Evolutionary conservation across 2,888 invertebrate genomes (phyloP).

Genomic region (Dendrolimus pini): DNA sequence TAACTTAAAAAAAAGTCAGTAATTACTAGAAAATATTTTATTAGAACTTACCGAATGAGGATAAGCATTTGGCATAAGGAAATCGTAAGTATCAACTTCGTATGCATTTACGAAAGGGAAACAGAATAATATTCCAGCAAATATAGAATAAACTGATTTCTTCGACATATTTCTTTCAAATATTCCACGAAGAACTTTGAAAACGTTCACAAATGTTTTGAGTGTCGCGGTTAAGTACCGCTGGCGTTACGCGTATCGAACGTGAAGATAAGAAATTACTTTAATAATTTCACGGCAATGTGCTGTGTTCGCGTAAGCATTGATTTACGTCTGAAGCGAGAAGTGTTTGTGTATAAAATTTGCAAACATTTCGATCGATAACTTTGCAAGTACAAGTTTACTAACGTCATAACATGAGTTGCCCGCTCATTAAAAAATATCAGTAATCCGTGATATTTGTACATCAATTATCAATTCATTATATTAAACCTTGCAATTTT

Average conservation of each 20-base stretch:
- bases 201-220: neutral
- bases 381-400: constrained; percentile 17
- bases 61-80: constrained; percentile 89
- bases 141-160: constrained; percentile 24
- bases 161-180: constrained; percentile 24
- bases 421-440: constrained; percentile 12
- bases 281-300: constrained; percentile 2
- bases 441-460: neutral
- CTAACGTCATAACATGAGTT: constrained; percentile 44
- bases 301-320: constrained; percentile 16
- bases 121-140: constrained; percentile 25
- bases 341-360: constrained; percentile 43
- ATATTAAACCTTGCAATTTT: too few relatives aligned
- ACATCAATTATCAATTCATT: neutral
- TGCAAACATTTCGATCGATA: constrained; percentile 45
- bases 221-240: neutral
- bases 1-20: too few relatives aligned
- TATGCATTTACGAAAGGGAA: constrained; percentile 26
- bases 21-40: neutral
- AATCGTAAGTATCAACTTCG: constrained; percentile 77
- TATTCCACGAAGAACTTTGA: neutral
- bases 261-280: constrained; percentile 1
- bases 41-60: constrained; percentile 83
- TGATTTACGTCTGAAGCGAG: constrained; percentile 26
- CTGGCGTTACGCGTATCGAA: neutral